phyloP scores from a whole-genome alignment of 2,888 invertebrate species.

The Autographa gamma region DNA sequence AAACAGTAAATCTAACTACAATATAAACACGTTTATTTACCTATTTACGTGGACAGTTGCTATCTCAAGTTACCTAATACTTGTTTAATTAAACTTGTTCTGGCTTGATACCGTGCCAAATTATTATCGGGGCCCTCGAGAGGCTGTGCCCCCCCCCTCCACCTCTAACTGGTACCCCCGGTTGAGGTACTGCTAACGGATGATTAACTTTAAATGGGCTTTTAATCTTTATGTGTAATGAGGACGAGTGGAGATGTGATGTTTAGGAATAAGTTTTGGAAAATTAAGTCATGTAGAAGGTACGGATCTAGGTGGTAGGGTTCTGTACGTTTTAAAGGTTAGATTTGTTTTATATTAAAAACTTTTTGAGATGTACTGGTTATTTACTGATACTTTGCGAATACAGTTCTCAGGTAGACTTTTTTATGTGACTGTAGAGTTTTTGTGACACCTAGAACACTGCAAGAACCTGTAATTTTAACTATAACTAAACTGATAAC shows the following conservation, averaged over 20 bases:
- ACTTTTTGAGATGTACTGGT: no score
- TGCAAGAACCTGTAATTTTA: no score
- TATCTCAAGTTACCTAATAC: constrained; percentile 59
- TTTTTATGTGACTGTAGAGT: no score
- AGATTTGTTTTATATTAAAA: no score
- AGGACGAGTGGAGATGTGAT: neutral
- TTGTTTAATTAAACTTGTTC: constrained; percentile 68
- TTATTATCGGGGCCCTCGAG: constrained; percentile 49
- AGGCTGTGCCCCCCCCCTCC: constrained; percentile 6
- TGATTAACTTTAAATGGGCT: constrained; percentile 22
- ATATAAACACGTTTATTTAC: constrained; percentile 9
- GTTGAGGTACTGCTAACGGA: constrained; percentile 1
- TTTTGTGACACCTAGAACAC: no score
- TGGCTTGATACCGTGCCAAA: constrained; percentile 59
- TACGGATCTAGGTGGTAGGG: neutral
- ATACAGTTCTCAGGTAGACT: no score
- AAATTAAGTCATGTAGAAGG: neutral
- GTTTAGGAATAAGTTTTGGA: neutral
- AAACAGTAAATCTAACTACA: neutral
- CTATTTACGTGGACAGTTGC: constrained; percentile 43
- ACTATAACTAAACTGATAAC: no score
- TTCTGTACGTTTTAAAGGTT: no score
- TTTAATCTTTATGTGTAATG: constrained; percentile 16
- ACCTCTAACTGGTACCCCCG: neutral
- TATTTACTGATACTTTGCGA: no score